phyloP scores from a whole-genome alignment of 1,140 invertebrate species.

The Bombus cullumanus region DNA sequence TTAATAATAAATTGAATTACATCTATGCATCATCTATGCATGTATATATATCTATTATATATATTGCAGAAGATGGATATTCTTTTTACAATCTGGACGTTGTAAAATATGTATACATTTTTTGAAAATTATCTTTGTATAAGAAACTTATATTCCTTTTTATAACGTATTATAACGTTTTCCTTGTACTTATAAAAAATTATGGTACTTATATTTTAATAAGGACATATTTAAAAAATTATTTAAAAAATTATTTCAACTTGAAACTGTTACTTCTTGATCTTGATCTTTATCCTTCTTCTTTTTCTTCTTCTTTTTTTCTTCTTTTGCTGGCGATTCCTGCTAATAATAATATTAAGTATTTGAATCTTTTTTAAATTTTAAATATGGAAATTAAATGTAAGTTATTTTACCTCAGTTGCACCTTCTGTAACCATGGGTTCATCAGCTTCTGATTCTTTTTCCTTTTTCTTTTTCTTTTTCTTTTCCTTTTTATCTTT shows the following conservation, averaged over 20 bases:
- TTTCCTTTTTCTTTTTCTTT: constrained; percentile 81
- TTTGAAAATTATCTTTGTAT: not conserved
- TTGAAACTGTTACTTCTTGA: constrained; percentile 71
- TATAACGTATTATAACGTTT: not conserved
- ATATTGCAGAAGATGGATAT: not conserved
- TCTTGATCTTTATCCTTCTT: constrained; percentile 87
- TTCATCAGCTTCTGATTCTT: constrained; percentile 67
- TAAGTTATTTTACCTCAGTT: constrained; percentile 51
- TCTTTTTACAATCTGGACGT: constrained; percentile 13
- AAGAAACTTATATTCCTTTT: not conserved
- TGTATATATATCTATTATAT: not conserved
- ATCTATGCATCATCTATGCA: not conserved
- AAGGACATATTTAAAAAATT: not conserved
- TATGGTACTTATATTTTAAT: not conserved
- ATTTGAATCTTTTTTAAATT: not conserved
- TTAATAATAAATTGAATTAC: not conserved
- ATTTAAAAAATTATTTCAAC: constrained; percentile 34
- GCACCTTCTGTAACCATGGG: constrained; percentile 44
- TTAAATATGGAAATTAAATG: not conserved
- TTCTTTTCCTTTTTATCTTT: constrained; percentile 87
- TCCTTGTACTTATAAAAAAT: not conserved
- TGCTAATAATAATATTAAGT: constrained; percentile 45
- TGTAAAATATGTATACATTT: constrained; percentile 16
- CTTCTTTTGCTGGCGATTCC: constrained; percentile 82
- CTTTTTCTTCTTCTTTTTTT: constrained; percentile 91